Conservation (phyloP, 1,140 invertebrate genomes). For the Cephus cinctus region DNA sequence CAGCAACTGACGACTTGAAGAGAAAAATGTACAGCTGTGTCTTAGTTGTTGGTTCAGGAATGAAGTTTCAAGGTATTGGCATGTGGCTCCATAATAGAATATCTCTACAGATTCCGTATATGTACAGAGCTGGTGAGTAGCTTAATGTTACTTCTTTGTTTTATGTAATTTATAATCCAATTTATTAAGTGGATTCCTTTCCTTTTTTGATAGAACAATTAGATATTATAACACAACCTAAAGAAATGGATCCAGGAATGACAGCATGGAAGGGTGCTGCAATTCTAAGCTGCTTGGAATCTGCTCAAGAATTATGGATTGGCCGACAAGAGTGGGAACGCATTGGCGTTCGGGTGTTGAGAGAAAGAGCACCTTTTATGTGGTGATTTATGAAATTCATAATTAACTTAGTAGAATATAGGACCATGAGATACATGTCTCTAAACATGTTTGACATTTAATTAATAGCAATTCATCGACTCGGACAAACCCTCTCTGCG, state of each 20-base stretch:
- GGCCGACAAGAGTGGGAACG: constrained; percentile 82
- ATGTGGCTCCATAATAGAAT: constrained; percentile 89
- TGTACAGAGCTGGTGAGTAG: constrained; percentile 64
- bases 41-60: constrained; percentile 86
- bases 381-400: constrained; percentile 67
- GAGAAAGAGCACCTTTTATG: constrained; percentile 84
- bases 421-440: no score
- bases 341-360: constrained; percentile 78
- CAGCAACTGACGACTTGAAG: constrained; percentile 82
- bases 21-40: constrained; percentile 94
- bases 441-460: no score
- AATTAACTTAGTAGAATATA: no score
- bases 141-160: constrained; percentile 8
- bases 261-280: constrained; percentile 93
- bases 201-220: constrained; percentile 63
- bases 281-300: constrained; percentile 89
- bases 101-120: constrained; percentile 78
- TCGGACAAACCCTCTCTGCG: no score
- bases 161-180: neutral
- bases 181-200: neutral
- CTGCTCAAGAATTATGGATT: constrained; percentile 93
- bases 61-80: constrained; percentile 83
- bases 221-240: constrained; percentile 78
- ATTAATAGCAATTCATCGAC: no score
- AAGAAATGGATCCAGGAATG: constrained; percentile 88